These are phyloP conservation scores for Limnephilus marmoratus DNA, from an alignment of 2,888 invertebrate species.

Conservation along the genomic window DNA sequence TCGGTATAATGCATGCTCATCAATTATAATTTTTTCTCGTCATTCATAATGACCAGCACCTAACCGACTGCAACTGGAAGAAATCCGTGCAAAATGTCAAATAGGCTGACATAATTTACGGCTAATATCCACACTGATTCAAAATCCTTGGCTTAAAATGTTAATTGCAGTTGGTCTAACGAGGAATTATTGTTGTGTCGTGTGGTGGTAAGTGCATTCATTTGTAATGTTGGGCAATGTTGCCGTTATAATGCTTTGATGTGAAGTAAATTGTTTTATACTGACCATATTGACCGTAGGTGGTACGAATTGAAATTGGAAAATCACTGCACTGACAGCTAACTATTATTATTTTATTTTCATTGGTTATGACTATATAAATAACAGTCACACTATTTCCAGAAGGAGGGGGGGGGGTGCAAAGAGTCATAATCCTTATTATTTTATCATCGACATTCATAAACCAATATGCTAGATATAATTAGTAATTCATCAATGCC, in stretches of 20 bases:
- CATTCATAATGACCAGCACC: background rate
- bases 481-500: background rate
- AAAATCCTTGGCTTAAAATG: constrained; percentile 2
- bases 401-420: background rate
- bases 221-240: background rate
- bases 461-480: background rate
- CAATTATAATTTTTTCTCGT: background rate
- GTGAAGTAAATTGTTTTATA: background rate
- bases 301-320: background rate
- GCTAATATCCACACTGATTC: background rate
- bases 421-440: background rate
- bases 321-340: background rate
- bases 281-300: background rate
- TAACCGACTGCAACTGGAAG: background rate
- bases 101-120: background rate
- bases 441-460: background rate
- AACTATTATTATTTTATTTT: too few species aligned
- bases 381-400: background rate
- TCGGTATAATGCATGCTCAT: background rate
- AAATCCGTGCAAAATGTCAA: background rate
- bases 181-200: background rate
- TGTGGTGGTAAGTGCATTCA: background rate
- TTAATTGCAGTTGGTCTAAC: background rate
- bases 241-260: background rate
- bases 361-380: too few species aligned